These are phyloP conservation scores for Oegoconia quadripuncta DNA, from an alignment of 2,888 invertebrate genomes.

Conservation along the genomic window DNA sequence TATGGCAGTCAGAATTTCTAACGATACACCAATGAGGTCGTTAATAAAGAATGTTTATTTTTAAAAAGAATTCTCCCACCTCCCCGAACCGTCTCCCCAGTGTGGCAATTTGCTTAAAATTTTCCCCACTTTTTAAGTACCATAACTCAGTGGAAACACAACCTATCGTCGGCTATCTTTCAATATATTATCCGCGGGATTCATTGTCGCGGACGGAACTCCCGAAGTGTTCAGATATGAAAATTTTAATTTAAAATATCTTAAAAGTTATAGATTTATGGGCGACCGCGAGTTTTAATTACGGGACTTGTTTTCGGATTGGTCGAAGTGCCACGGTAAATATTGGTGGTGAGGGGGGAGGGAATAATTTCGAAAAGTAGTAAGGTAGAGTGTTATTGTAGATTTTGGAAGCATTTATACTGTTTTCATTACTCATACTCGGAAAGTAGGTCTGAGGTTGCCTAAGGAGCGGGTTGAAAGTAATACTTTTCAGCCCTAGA, in stretches of 20 bases:
- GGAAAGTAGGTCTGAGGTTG: too few species aligned
- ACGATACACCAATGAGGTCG: too few species aligned
- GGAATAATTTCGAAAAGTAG: too few species aligned
- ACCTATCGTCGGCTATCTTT: constrained; percentile 9
- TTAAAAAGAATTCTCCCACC: too few species aligned
- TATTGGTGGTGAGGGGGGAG: constrained; percentile 16
- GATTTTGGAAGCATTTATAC: too few species aligned
- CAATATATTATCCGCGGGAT: constrained; percentile 12
- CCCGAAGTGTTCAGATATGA: constrained; percentile 28
- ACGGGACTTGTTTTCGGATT: constrained; percentile 17
- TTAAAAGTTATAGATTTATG: constrained; percentile 65
- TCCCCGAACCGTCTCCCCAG: too few species aligned
- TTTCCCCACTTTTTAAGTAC: constrained; percentile 2
- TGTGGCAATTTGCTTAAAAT: constrained; percentile 6
- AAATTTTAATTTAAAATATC: constrained; percentile 63
- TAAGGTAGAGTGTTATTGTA: too few species aligned
- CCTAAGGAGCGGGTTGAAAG: too few species aligned
- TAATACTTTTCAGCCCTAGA: too few species aligned
- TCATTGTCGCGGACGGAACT: constrained; percentile 7
- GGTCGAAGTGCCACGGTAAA: constrained; percentile 21
- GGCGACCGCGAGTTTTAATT: constrained; percentile 40
- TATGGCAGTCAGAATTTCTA: too few species aligned
- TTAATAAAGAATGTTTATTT: too few species aligned
- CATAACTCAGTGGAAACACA: constrained; percentile 8
- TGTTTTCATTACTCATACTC: too few species aligned